Evolutionary conservation across 2,888 invertebrate species (phyloP), one percentile per base, ranked within the genome.

Genomic region (Desoria tigrina): DNA sequence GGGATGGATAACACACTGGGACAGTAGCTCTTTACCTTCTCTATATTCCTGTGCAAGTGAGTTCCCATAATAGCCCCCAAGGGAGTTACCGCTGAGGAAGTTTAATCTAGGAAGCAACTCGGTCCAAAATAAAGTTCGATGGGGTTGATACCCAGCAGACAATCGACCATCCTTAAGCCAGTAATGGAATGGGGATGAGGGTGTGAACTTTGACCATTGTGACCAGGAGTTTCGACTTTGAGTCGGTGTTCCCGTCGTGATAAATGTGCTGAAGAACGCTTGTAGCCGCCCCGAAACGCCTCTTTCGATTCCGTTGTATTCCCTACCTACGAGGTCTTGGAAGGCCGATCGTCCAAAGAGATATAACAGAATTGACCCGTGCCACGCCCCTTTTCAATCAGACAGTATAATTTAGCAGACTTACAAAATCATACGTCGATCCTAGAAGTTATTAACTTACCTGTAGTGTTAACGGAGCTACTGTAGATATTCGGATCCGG

Each of bases 151-250:
- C 26, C 76, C 75, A 77, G 72, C 81, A 83, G 77, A 87, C 9
- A 73, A 88, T 23, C 84, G 83, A 69, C 82, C 81, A 88, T 89
- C 89, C 14, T 81, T 80, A 54, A 84, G 83, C 57, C 76, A 74
- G 58, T 66, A 74, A 49, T 78, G 77, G 59, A 76, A 77, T 1
- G 78, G 77, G 27, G 81, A 82, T 1, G 83, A 81, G 16, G 84
- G 50, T 1, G 70, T 71, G 51, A 65, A 75, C 49, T 72, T 73
- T 18, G 72, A 69, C 75, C 75, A 75, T 53, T 68, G 69, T 24
- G 69, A 64, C 75, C 75, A 75, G 0, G 69, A 57, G 2, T 70
- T 61, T 14, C 74, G 62, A 18, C 66, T 55, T 59, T 73, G 70
- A 11, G 74, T 74, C 6, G 45, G 45, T 21, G 67, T 56, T 42